Evolutionary conservation across 2,888 invertebrate genomes (phyloP), one percentile per base, ranked within the genome.

Genomic region (Tiliacea aurago): DNA sequence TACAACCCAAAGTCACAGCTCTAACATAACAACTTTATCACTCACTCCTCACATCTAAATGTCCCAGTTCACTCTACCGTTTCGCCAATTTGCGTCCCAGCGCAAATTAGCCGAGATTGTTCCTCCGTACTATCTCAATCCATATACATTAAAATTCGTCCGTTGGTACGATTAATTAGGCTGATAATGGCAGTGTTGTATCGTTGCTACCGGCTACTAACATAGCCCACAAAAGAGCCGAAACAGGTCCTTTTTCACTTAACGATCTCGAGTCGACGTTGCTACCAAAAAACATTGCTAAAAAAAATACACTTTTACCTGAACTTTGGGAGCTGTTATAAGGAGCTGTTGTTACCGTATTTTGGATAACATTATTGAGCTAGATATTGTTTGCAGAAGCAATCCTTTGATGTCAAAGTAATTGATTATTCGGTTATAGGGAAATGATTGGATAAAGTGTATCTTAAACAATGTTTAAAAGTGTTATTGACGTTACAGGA

Each of bases 221-320:
- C 86, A 84, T 88, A 87, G 91, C 90, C 89, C 88, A 86, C 95
- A 95, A 95, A 94, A 89, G 92, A 70, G 91, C 95, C 95, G 95
- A 94, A 94, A 95, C 95, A 80, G 93, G 94, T 93, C 92, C 93
- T 91, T 93, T 88, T 94, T 93, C 93, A 91, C 92, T 94, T 95
- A 96, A 95, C 94, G 95, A 95, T 89, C 92, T 89, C 68, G 56
- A 71, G 86, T 87, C 90, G 83, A 87, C 87, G 88, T 86, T 84
- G 93, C 94, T 92, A 92, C 93, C 92, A 95, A 95, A 95, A 94
- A 95, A 94, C 79, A 91, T 91, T 87, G 89, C 88, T 90, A 93
- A 94, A 95, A 94, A n/a, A 94, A 91, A 87, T 84, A 64, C 74
- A 82, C 87, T 84, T 91, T 90, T 95, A 95, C 95, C 95, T 95